These are phyloP conservation scores for Megalonaias nervosa DNA, from an alignment of 1,140 invertebrate genomes.

Conservation along the genomic window DNA sequence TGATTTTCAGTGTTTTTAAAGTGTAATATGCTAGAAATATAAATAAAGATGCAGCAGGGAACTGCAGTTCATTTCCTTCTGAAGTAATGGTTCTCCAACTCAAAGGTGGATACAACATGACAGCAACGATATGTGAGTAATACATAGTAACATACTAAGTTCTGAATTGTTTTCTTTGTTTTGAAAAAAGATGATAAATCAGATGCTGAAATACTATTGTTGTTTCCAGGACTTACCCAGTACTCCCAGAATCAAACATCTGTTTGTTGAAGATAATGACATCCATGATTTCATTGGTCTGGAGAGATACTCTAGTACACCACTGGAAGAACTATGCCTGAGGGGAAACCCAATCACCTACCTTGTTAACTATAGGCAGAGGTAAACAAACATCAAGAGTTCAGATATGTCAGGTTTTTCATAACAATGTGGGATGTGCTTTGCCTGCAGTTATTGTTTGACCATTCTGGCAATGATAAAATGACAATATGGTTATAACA, in stretches of 20 bases:
- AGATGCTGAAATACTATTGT: too few species aligned
- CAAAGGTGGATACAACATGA: too few species aligned
- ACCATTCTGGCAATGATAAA: too few species aligned
- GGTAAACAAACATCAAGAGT: constrained; percentile 28
- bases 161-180: not conserved
- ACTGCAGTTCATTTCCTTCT: too few species aligned
- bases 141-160: too few species aligned
- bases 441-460: not conserved
- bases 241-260: constrained; percentile 27
- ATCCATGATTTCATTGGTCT: constrained; percentile 42
- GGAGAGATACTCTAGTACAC: constrained; percentile 12
- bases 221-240: constrained; percentile 45
- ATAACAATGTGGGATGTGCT: not conserved
- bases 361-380: constrained; percentile 47
- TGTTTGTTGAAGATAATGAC: constrained; percentile 47
- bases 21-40: too few species aligned
- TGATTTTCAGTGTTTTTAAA: too few species aligned
- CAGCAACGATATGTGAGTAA: too few species aligned
- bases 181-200: not conserved
- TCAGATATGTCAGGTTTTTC: not conserved
- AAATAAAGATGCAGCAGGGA: too few species aligned
- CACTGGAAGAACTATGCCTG: constrained; percentile 46
- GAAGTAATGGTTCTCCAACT: too few species aligned
- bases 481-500: too few species aligned
- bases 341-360: constrained; percentile 52